Evolutionary conservation across 2,888 invertebrate genomes (phyloP).

Genomic region (Octonoba sinensis): DNA sequence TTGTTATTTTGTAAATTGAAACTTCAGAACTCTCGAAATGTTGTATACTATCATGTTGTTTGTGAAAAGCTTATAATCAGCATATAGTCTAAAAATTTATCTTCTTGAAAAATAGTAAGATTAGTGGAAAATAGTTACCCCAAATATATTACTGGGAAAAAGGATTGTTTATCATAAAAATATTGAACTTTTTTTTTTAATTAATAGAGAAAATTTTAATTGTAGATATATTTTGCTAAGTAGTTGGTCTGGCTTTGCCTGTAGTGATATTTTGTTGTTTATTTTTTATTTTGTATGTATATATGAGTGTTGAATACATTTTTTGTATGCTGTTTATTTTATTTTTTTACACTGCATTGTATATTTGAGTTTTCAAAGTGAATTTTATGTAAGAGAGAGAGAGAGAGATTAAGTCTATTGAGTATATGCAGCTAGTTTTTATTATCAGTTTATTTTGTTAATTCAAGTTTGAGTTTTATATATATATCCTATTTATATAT

Average conservation of each 20-base stretch:
- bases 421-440: slow-evolving; percentile 17
- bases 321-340: slow-evolving; percentile 7
- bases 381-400: not conserved
- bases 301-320: slow-evolving; percentile 2
- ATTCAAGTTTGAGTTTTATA: slow-evolving; percentile 14
- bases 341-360: slow-evolving; percentile 17
- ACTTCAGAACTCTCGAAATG: no score
- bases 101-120: no score
- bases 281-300: slow-evolving; percentile 10
- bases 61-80: no score
- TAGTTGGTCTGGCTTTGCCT: slow-evolving; percentile 6
- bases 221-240: not conserved
- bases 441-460: slow-evolving; percentile 24
- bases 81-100: no score
- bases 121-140: no score
- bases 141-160: no score
- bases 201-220: no score
- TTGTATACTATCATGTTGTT: no score
- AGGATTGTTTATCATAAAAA: no score
- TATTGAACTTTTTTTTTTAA: no score
- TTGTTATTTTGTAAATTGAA: no score
- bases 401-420: no score
- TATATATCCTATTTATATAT: slow-evolving; percentile 11
- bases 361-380: not conserved
- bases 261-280: slow-evolving; percentile 27